phyloP scores from a whole-genome alignment of 2,113 vertebrate species.

The Callithrix jacchus region DNA sequence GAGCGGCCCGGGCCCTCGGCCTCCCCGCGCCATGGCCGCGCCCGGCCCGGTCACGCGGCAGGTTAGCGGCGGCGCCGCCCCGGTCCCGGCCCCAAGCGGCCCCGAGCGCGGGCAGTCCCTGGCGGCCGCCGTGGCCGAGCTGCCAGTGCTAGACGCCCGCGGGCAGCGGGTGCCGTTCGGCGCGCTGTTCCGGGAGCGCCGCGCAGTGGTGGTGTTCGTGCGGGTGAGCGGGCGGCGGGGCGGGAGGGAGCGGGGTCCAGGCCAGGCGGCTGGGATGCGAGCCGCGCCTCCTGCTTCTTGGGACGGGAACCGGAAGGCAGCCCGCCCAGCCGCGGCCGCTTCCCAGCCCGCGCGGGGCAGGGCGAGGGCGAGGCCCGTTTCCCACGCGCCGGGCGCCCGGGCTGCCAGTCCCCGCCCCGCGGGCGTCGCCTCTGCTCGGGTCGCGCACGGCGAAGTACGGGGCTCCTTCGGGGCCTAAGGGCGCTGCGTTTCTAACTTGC shows the following conservation, averaged over 20 bases:
- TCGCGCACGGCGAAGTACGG: background rate
- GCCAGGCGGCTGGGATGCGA: background rate
- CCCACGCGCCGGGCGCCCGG: background rate
- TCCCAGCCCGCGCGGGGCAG: background rate
- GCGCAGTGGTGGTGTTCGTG: constrained; percentile 91
- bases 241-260: background rate
- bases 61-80: constrained; percentile 64
- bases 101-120: constrained; percentile 56
- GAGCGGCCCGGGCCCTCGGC: fast-evolving
- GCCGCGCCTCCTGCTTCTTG: background rate
- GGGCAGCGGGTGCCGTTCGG: constrained; percentile 85
- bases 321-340: background rate
- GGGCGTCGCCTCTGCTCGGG: background rate
- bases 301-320: background rate
- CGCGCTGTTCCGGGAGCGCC: constrained; percentile 86
- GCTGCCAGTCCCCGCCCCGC: background rate
- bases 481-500: constrained; percentile 32
- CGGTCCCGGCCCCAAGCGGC: background rate
- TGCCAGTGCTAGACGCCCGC: constrained; percentile 83
- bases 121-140: constrained; percentile 79
- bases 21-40: constrained; percentile 27
- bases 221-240: constrained; percentile 85
- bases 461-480: background rate
- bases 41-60: constrained; percentile 85
- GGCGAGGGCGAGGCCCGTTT: fast-evolving